Evolutionary conservation across 2,797 vertebrate genomes (phyloP).

Genomic region (Eulemur albifrons): DNA sequence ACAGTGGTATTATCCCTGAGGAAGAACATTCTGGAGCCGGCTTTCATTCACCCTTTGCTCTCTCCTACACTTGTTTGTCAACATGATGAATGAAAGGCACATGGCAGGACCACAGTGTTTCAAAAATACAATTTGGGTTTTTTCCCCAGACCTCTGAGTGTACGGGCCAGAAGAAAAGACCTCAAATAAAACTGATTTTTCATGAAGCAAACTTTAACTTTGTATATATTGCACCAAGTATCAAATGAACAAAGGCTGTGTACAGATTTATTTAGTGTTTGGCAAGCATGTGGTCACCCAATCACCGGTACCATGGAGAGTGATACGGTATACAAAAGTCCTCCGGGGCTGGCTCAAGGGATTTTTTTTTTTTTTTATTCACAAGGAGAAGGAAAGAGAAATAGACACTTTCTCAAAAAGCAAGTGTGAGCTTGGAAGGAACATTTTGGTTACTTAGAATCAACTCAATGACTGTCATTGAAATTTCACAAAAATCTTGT

Average conservation of each 20-base stretch:
- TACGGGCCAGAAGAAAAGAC: background rate
- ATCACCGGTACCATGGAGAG: background rate
- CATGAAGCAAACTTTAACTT: background rate
- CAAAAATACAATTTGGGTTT: background rate
- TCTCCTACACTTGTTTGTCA: background rate
- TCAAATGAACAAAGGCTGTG: background rate
- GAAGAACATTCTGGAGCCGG: background rate
- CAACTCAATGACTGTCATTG: background rate
- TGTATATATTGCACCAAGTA: background rate
- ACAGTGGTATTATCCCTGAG: accelerated
- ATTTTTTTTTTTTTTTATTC: background rate
- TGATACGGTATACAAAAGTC: background rate
- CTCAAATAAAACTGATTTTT: background rate
- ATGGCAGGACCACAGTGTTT: background rate
- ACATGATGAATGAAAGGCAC: background rate
- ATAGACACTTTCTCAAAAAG: background rate
- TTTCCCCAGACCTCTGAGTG: background rate
- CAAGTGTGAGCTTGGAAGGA: background rate
- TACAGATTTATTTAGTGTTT: background rate
- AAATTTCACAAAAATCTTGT: background rate
- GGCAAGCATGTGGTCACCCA: background rate
- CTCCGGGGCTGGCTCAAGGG: too few species aligned
- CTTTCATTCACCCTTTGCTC: background rate
- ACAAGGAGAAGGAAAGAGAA: background rate
- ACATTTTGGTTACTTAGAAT: background rate